Evolutionary conservation across 2,797 vertebrate species (phyloP).

Genomic region (Diceros bicornis): DNA sequence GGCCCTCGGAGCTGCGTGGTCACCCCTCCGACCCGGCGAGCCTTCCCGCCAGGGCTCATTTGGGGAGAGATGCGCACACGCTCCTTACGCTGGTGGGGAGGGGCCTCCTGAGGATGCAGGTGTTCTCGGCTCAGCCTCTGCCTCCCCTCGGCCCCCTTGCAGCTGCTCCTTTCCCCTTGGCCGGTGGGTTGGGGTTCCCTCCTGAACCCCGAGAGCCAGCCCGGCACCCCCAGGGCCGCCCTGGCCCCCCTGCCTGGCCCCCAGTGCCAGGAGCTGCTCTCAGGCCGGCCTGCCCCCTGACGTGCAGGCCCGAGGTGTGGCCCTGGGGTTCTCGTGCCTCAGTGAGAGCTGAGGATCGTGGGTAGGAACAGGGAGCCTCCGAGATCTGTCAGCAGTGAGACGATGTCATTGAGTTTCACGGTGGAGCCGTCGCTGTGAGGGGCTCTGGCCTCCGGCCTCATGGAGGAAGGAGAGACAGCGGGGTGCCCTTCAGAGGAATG

Average conservation of each 20-base stretch:
- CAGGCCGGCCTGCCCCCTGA: not conserved
- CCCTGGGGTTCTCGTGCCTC: not conserved
- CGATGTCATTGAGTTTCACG: too few species aligned
- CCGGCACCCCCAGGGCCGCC: not conserved
- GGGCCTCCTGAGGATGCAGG: not conserved
- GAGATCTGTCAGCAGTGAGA: not conserved
- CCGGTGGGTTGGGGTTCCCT: not conserved
- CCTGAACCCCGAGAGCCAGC: not conserved
- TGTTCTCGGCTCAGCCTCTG: too few species aligned
- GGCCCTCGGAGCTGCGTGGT: not conserved
- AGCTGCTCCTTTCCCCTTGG: not conserved
- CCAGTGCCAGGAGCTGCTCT: not conserved
- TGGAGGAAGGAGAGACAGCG: not conserved
- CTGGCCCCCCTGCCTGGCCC: not conserved
- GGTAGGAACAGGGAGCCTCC: not conserved
- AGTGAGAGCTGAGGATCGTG: too few species aligned
- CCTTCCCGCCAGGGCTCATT: not conserved
- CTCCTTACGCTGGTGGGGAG: not conserved
- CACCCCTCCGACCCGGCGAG: not conserved
- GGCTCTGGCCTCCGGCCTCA: rapidly evolving
- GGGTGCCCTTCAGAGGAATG: not conserved
- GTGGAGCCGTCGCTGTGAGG: rapidly evolving
- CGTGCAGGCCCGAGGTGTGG: not conserved
- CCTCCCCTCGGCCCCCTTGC: not conserved
- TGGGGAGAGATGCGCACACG: too few species aligned